Base-by-base conservation (phyloP, 1,140 invertebrate genomes). In the Pseudoatta argentina region DNA sequence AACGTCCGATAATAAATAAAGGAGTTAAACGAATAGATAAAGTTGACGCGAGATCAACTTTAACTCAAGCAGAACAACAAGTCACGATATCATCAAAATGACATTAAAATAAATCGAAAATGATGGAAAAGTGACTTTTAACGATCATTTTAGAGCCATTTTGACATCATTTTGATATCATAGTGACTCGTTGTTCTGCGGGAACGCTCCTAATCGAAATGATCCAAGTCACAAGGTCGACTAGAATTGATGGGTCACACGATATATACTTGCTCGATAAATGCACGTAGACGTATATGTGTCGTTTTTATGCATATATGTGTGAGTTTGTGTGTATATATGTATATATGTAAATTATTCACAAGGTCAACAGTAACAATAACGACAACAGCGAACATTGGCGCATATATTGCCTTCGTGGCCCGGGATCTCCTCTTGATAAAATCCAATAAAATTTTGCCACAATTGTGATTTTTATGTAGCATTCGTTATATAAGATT, bases 291-390 rank as follows among this genome's bases (percentile, higher is more conserved):
- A 24, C 24, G 24, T 44, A 16, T 34, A 34, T 64, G 12, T 30
- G 24, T 79, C 27, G 55, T 51, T n/a, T 48, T 48, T 30, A 21
- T 48, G 61, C 24, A 24, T 24, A 24, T 24, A 24, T 24, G 1
- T 6, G 48, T 27, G 7, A 10, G 57, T 51, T 3, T 12, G 3
- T 24, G 10, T 59, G 0, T 59, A 5, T 64, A 39, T 39, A 12
- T 66, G 7, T 34, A 63, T 85, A 27, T 85, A 73, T 90, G 21
- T 21, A 79, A 87, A 89, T 89, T 79, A 83, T 75, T 18, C 79
- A 87, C 90, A 69, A 88, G 87, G 89, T 90, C 87, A 93, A 93
- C 92, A 92, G 91, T 93, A 93, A 93, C 93, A 93, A 92, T 93
- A 93, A 93, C 92, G 90, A 93, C 89, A 93, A 93, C 92, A 92